Evolutionary conservation across 1,140 invertebrate species (phyloP).

Genomic region (Zaprionus capensis): DNA sequence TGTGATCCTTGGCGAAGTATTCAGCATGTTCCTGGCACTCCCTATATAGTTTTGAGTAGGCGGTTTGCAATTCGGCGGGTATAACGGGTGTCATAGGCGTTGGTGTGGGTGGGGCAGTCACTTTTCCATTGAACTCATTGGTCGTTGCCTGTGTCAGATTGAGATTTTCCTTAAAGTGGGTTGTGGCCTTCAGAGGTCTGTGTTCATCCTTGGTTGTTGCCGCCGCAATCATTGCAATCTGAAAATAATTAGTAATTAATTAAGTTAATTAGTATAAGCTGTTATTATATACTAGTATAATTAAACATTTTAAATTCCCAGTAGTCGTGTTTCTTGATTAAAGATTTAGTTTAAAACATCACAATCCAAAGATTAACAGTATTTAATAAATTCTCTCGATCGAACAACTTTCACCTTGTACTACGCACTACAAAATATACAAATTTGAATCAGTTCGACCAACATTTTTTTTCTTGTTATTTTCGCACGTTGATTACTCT

Average conservation of each 20-base stretch:
- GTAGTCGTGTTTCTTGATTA: not conserved
- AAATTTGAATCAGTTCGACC: not conserved
- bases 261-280: not conserved
- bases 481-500: not conserved
- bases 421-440: not conserved
- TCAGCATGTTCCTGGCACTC: constrained; percentile 72
- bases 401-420: constrained; percentile 1
- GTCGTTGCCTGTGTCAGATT: constrained; percentile 55
- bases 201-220: constrained; percentile 2
- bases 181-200: constrained; percentile 12
- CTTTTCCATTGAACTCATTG: constrained; percentile 57
- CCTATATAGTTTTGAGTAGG: constrained; percentile 54
- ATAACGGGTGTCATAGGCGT: constrained; percentile 13
- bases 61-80: constrained; percentile 63
- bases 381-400: not conserved
- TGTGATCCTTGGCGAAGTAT: constrained; percentile 73
- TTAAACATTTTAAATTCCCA: not conserved
- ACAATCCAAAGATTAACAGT: not conserved
- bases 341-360: not conserved
- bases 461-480: not conserved
- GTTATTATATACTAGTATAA: not conserved
- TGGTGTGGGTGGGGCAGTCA: constrained; percentile 4
- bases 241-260: not conserved
- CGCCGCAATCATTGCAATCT: constrained; percentile 34
- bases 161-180: constrained; percentile 64